Evolutionary conservation across 2,113 vertebrate genomes (phyloP), one percentile per base, ranked within the genome.

Genomic region (Ornithorhynchus anatinus): DNA sequence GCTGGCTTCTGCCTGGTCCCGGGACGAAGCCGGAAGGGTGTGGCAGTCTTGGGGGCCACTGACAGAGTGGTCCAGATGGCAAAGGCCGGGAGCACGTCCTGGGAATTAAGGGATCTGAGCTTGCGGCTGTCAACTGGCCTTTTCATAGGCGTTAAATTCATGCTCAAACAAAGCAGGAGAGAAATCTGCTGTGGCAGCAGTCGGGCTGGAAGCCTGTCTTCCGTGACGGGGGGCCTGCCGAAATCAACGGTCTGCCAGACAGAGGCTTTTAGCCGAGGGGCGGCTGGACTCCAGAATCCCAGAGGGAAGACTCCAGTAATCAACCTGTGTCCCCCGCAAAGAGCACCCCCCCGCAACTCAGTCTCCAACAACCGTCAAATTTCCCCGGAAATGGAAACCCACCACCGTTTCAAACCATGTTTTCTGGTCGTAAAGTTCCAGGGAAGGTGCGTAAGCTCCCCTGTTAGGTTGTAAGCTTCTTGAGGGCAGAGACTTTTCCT

Each of bases 191-290:
- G 50, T 60, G 53, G 32, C 60, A 67, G 47, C 57, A 36, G 13
- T 11, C 42, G 60, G 47, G 22, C 56, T 32, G 2, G 19, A 36
- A 50, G 72, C 25, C 27, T 59, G 31, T 52, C 22, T 37, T 22
- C n/a, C 16, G 8, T n/a, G 39, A 15, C 80, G 27, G 39, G 59
- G 63, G 54, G 47, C 16, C 27, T 15, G 47, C 44, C n/a, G 20
- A 11, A 40, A 69, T 80, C 81, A 75, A 1, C 63, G 37, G 6
- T 52, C 40, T 69, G 32, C 47, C 29, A 20, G 4, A 77, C n/a
- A 43, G 22, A 23, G 23, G 56, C 72, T 72, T 77, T 85, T 69
- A 65, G 51, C 7, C 11, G 77, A 81, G 79, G 78, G 59, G 81
- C 65, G 80, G 48, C 40, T 38, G 50, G 3, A 25, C 32, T 70